Conservation (phyloP, 2,888 invertebrate genomes). For the Aquatica leii region DNA sequence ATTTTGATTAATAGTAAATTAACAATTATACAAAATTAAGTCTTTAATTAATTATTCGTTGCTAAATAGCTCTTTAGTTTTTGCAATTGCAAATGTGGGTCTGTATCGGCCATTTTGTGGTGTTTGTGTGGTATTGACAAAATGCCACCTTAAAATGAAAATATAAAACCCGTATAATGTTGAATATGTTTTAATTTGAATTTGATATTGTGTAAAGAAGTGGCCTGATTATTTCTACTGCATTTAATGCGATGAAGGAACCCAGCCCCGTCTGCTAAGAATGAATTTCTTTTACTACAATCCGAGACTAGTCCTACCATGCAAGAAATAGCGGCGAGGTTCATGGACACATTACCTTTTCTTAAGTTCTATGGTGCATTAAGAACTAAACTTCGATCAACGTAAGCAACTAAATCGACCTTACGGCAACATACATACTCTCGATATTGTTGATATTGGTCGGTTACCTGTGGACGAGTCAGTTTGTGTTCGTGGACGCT, state of each 20-base stretch:
- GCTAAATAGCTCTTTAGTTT: too few relatives aligned
- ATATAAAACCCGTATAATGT: too few relatives aligned
- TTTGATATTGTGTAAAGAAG: too few relatives aligned
- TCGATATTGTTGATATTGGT: slow-evolving; percentile 47
- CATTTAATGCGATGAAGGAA: not conserved
- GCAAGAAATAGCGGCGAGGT: slow-evolving; percentile 38
- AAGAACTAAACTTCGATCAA: slow-evolving; percentile 44
- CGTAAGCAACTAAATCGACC: slow-evolving; percentile 37
- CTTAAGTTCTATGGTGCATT: slow-evolving; percentile 32
- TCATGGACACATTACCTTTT: slow-evolving; percentile 48
- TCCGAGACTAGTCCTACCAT: slow-evolving; percentile 1
- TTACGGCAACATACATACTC: slow-evolving; percentile 46
- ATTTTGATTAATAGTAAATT: too few relatives aligned
- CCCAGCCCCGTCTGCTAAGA: not conserved
- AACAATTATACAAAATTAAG: too few relatives aligned
- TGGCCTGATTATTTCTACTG: too few relatives aligned
- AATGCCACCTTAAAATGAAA: too few relatives aligned
- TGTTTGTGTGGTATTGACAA: too few relatives aligned
- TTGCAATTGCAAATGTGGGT: too few relatives aligned
- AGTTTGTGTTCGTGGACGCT: slow-evolving; percentile 21
- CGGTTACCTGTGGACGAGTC: slow-evolving; percentile 26
- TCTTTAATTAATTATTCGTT: too few relatives aligned
- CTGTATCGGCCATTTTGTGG: too few relatives aligned
- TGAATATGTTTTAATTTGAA: too few relatives aligned
- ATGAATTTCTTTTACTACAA: slow-evolving; percentile 1